phyloP scores from a whole-genome alignment of 2,888 invertebrate species.

The Itoplectis maculator region DNA sequence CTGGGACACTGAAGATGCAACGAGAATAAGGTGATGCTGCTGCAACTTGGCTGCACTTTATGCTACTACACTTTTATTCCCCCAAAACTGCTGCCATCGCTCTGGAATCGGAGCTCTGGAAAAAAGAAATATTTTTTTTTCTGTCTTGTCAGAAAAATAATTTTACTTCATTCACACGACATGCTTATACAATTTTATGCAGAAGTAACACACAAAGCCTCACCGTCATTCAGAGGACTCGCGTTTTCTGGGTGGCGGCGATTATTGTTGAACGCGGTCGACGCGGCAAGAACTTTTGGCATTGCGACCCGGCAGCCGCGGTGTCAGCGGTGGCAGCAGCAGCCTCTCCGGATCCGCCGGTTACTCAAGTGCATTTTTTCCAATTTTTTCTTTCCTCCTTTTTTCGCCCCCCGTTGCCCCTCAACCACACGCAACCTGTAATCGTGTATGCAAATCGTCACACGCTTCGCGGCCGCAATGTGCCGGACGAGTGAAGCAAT shows the following conservation, averaged over 20 bases:
- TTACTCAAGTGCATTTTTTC: conserved; percentile 59
- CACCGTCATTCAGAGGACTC: not conserved
- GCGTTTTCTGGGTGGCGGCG: not conserved
- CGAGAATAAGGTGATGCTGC: too few relatives aligned
- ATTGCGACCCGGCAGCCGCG: conserved; percentile 9
- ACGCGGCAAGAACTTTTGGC: conserved; percentile 25
- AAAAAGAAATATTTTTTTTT: not conserved
- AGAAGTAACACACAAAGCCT: not conserved
- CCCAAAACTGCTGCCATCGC: too few relatives aligned
- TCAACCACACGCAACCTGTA: conserved; percentile 79
- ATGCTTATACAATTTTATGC: not conserved
- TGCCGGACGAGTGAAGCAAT: conserved; percentile 79
- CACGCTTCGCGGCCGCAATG: conserved; percentile 73
- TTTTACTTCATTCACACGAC: not conserved
- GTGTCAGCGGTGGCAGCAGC: not conserved
- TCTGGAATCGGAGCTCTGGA: conserved; percentile 10
- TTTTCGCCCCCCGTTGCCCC: conserved; percentile 67
- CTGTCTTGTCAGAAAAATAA: not conserved
- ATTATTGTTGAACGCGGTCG: not conserved
- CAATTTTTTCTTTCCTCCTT: conserved; percentile 35
- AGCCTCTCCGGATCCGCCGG: conserved; percentile 50
- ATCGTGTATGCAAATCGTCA: conserved; percentile 84
- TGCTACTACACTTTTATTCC: too few relatives aligned
- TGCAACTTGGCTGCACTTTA: too few relatives aligned
- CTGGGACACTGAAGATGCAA: too few relatives aligned